A percentile compares a stretch with the other conserved stretches of the same genome.
Evolutionary conservation across 2,888 invertebrate genomes (phyloP).

Genomic region (Alentia gelatinosa): DNA sequence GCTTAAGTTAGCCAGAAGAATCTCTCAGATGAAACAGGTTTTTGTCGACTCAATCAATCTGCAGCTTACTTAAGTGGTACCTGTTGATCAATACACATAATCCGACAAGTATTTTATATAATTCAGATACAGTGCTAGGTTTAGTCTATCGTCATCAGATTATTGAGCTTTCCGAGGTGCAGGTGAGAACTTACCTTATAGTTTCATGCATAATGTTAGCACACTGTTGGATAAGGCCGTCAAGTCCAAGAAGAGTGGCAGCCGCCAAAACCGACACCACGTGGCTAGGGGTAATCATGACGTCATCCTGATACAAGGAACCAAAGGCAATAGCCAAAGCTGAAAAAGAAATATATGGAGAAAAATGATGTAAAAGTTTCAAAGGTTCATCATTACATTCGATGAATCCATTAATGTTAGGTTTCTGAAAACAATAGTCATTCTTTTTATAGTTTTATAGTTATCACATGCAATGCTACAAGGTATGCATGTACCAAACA

Average conservation of each 20-base stretch:
- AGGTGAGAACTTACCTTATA: slow-evolving; percentile 82
- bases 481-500: too few relatives aligned
- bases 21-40: too few relatives aligned
- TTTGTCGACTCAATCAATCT: too few relatives aligned
- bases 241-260: slow-evolving; percentile 88
- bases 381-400: not conserved
- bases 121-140: too few relatives aligned
- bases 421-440: too few relatives aligned
- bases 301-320: slow-evolving; percentile 88
- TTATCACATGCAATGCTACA: too few relatives aligned
- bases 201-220: slow-evolving; percentile 88
- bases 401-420: not conserved
- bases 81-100: too few relatives aligned
- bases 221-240: slow-evolving; percentile 88
- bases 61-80: too few relatives aligned
- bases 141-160: too few relatives aligned
- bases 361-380: not conserved
- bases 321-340: slow-evolving; percentile 88
- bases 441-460: too few relatives aligned
- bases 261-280: slow-evolving; percentile 87
- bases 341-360: slow-evolving; percentile 72
- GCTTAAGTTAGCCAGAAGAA: too few relatives aligned
- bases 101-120: too few relatives aligned
- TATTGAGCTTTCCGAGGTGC: not conserved
- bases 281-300: slow-evolving; percentile 86